These are phyloP conservation scores for Ormyrus thymus DNA, from an alignment of 2,888 invertebrate species.

Conservation along the genomic window DNA sequence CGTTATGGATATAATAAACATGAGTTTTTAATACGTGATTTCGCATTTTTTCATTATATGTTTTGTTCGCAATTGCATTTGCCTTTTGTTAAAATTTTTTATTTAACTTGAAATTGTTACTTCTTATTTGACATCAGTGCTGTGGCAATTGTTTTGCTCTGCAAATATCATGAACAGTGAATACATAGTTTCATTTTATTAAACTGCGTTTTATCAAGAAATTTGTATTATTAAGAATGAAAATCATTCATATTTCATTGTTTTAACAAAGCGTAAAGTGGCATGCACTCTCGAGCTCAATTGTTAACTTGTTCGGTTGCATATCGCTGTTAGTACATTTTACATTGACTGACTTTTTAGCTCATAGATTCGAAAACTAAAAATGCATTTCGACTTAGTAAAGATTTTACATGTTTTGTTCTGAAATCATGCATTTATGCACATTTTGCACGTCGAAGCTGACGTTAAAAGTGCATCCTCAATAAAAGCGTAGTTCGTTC, in stretches of 20 bases:
- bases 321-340: slow-evolving; percentile 41
- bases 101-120: slow-evolving; percentile 43
- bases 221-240: slow-evolving; percentile 50
- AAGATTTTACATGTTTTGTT: slow-evolving; percentile 21
- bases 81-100: slow-evolving; percentile 54
- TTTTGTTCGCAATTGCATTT: slow-evolving; percentile 60
- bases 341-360: slow-evolving; percentile 54
- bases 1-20: slow-evolving; percentile 45
- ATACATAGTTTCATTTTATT: slow-evolving; percentile 44
- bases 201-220: slow-evolving; percentile 44
- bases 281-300: slow-evolving; percentile 44
- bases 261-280: slow-evolving; percentile 50
- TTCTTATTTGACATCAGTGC: slow-evolving; percentile 63
- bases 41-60: slow-evolving; percentile 55
- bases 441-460: slow-evolving; percentile 35
- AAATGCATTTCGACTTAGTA: slow-evolving; percentile 48
- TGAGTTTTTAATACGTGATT: slow-evolving; percentile 42
- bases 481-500: slow-evolving; percentile 31
- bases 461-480: slow-evolving; percentile 17
- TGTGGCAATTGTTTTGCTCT: slow-evolving; percentile 61
- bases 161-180: slow-evolving; percentile 35
- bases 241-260: slow-evolving; percentile 43
- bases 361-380: slow-evolving; percentile 51
- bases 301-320: slow-evolving; percentile 36
- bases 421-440: slow-evolving; percentile 30